Evolutionary conservation across 2,888 invertebrate genomes (phyloP).

Genomic region (Drosophila algonquin): DNA sequence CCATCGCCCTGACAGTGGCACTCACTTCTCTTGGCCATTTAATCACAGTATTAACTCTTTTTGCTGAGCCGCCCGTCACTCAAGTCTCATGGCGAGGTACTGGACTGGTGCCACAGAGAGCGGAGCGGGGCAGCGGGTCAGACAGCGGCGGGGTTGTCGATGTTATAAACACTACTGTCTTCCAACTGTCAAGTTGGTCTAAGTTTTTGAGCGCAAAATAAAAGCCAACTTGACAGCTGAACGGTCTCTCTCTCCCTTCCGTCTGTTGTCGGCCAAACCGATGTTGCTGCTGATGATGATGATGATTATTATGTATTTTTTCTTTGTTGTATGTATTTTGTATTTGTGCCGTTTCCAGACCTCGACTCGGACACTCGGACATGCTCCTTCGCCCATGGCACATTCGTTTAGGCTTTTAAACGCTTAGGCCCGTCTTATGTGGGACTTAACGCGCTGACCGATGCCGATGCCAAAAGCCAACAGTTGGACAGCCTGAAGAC

Average conservation of each 20-base stretch:
- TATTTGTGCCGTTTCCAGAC: conserved; percentile 52
- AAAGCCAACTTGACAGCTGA: conserved; percentile 76
- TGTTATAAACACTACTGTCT: conserved; percentile 78
- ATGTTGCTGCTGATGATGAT: conserved; percentile 31
- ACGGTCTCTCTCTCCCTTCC: conserved; percentile 50
- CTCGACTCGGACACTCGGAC: conserved; percentile 8
- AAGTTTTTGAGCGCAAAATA: conserved; percentile 77
- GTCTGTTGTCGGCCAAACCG: conserved; percentile 21
- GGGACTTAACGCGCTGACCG: conserved; percentile 72
- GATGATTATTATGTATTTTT: conserved; percentile 67
- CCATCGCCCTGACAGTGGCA: conserved; percentile 64
- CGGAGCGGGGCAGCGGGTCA: conserved; percentile 11
- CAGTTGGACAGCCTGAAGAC: conserved; percentile 71
- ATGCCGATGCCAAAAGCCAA: conserved; percentile 69
- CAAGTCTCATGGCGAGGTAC: conserved; percentile 61
- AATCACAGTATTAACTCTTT: conserved; percentile 81
- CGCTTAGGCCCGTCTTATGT: conserved; percentile 76
- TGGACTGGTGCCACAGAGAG: neutral
- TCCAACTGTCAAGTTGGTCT: conserved; percentile 76
- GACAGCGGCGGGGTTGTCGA: conserved; percentile 32
- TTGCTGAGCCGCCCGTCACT: conserved; percentile 81
- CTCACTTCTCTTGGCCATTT: conserved; percentile 72
- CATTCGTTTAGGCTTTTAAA: conserved; percentile 78
- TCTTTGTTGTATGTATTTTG: conserved; percentile 19
- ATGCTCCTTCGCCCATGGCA: conserved; percentile 45